phyloP scores from a whole-genome alignment of 2,797 vertebrate species.

The Neomorphus geoffroyi region DNA sequence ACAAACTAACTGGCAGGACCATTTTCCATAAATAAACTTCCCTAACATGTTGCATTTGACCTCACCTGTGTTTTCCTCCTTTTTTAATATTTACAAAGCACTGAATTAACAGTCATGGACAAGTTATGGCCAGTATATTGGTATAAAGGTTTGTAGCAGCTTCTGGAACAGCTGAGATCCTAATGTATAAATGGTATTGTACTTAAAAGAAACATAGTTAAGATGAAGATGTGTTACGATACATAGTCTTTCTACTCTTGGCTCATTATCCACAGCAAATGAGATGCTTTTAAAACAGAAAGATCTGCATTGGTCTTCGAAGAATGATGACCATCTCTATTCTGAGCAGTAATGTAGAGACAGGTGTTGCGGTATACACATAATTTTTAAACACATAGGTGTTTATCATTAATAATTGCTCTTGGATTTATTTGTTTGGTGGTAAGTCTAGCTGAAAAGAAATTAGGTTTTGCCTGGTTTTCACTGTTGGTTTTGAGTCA shows the following conservation, averaged over 20 bases:
- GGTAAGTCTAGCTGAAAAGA: background rate
- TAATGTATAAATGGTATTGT: background rate
- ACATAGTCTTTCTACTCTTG: background rate
- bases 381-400: background rate
- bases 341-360: background rate
- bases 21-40: background rate
- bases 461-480: background rate
- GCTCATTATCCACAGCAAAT: background rate
- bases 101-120: background rate
- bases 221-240: background rate
- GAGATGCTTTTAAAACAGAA: background rate
- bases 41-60: background rate
- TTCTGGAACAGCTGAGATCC: background rate
- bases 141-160: background rate
- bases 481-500: background rate
- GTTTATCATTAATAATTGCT: background rate
- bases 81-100: background rate
- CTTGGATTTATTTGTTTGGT: background rate
- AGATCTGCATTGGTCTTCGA: background rate
- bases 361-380: background rate
- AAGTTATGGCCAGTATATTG: background rate
- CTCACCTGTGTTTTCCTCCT: background rate
- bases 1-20: background rate
- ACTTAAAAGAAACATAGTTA: constrained; percentile 3
- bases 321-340: background rate